Percentiles rank a stretch among this genome's conserved stretches.
These are phyloP conservation scores for Antechinus stuartii DNA, from an alignment of 2,113 vertebrate species.

Conservation along the genomic window DNA sequence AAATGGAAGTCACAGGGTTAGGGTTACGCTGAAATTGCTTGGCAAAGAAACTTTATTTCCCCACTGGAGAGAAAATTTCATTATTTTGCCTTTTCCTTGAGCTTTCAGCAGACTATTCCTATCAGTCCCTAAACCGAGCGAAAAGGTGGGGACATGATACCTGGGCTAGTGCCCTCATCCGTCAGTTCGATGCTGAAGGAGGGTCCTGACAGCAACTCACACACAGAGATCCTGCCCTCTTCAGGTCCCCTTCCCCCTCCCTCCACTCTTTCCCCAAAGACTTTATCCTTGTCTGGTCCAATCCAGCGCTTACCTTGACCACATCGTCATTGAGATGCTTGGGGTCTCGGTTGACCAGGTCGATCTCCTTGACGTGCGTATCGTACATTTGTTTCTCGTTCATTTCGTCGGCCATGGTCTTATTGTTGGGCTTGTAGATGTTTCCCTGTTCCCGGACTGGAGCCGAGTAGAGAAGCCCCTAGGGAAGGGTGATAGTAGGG, in stretches of 20 bases:
- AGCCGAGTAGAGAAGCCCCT: constrained; percentile 93
- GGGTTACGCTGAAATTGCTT: constrained; percentile 16
- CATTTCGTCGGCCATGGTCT: constrained; percentile 95
- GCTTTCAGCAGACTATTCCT: neutral
- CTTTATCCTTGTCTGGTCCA: neutral
- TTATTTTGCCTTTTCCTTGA: neutral
- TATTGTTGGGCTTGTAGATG: constrained; percentile 99
- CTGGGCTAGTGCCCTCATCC: neutral
- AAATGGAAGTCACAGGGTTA: neutral
- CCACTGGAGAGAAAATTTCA: neutral
- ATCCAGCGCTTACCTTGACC: constrained; percentile 92
- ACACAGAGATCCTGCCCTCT: neutral
- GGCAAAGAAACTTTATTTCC: neutral
- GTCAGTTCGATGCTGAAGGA: neutral
- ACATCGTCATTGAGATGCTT: constrained; percentile 96
- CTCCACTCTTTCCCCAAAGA: neutral
- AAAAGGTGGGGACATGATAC: neutral
- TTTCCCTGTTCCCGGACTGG: constrained; percentile 97
- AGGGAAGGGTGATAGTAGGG: constrained; percentile 65
- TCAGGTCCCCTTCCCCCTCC: neutral
- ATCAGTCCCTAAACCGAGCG: neutral
- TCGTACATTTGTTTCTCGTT: constrained; percentile 92
- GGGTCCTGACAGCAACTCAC: neutral
- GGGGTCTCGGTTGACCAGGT: constrained; percentile 97
- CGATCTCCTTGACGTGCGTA: constrained; percentile 97